Evolutionary conservation across 2,888 invertebrate species (phyloP), one percentile per base, ranked within the genome.

Genomic region (Polydrusus tereticollis): DNA sequence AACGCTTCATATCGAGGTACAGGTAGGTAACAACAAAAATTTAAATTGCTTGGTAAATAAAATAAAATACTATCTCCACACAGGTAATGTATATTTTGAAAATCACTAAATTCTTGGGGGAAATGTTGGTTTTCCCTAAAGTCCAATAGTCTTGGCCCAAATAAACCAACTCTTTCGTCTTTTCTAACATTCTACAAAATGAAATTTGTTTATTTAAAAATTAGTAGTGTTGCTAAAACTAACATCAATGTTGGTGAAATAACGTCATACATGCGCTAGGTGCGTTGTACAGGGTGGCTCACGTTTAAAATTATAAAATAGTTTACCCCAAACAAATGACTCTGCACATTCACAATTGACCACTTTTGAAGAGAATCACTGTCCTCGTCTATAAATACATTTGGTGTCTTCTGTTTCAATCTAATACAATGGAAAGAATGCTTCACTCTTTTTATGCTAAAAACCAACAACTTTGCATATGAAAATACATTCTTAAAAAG

Each of bases 401-500:
- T 36, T 1, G 16, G 2, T 14, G 16, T 33, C 33, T 58, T 33
- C 16, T 33, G 20, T 6, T 41, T 10, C 38, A 36, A 50, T 43
- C 57, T 43, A 26, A 62, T 36, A 59, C 68, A 68, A 45, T 72
- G 64, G 50, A 63, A 69, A 36, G 64, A 68, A 45, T 68, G 65
- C 20, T 72, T 72, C 8, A 47, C 52, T 36, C 73, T 29, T 60
- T 55, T 65, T 57, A 65, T 65, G 45, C 65, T 65, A 66, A 73
- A 73, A 41, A 73, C 65, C 12, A 65, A 29, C 18, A 73, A 38
- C 43, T 60, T 66, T 12, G 65, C 59, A 26, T 58, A 52, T 14
- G 69, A 65, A 65, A 69, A 57, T 29, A 73, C 10, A 14, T 66
- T 55, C 38, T 73, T 73, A 65, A 73, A 66, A 16, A 66, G n/a